phyloP scores from a whole-genome alignment of 2,113 vertebrate genomes.

The Phaethornis superciliosus region DNA sequence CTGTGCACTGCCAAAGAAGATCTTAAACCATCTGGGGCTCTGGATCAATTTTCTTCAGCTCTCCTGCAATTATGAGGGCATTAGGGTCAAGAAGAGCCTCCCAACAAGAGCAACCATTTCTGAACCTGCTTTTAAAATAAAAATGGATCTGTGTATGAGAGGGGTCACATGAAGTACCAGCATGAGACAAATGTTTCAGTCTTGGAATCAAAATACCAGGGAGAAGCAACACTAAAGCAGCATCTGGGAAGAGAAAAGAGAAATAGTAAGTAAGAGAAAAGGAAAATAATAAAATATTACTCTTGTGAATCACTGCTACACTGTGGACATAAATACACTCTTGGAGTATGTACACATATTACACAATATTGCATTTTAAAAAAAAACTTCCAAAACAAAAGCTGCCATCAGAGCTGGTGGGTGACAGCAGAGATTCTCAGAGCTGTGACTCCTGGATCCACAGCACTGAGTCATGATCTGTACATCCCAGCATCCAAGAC shows the following conservation, averaged over 20 bases:
- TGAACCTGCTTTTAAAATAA: not conserved
- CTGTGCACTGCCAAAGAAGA: not conserved
- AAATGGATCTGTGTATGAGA: not conserved
- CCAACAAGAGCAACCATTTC: fast-evolving
- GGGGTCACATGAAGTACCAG: not conserved
- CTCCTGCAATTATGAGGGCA: not conserved
- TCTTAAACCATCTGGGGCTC: not conserved
- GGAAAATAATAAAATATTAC: not conserved
- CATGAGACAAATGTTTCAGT: not conserved
- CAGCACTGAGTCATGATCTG: fast-evolving
- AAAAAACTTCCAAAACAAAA: not conserved
- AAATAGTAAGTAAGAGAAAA: not conserved
- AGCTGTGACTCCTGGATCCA: not conserved
- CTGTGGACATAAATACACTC: not conserved
- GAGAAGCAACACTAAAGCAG: not conserved
- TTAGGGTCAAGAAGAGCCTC: not conserved
- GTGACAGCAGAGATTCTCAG: not conserved
- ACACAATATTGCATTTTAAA: not conserved
- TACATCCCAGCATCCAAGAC: not conserved
- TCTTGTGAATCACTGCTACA: not conserved
- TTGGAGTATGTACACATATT: not conserved
- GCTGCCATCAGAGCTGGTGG: not conserved
- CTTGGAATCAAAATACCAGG: not conserved
- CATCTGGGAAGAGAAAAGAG: not conserved
- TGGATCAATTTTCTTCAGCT: not conserved